A percentile compares a stretch with the other conserved stretches of the same genome.
Conservation (phyloP, 1,140 invertebrate species). For the Battus philenor region DNA sequence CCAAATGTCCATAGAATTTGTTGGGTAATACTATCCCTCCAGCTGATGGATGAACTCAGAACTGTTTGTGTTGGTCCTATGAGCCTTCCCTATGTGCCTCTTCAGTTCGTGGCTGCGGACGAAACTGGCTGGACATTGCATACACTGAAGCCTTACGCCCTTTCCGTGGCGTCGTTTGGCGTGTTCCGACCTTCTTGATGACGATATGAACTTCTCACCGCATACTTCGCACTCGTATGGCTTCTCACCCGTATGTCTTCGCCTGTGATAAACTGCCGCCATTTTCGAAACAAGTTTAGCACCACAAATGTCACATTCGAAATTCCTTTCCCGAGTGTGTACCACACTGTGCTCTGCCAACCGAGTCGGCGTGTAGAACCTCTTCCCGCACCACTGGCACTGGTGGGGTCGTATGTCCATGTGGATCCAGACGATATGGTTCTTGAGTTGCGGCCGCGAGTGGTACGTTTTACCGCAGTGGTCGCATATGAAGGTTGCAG, state of each 20-base stretch:
- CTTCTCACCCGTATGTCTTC: constrained; percentile 84
- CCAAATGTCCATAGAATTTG: too few species aligned
- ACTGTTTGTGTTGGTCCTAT: constrained; percentile 23
- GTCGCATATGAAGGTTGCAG: constrained; percentile 60
- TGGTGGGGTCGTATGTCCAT: constrained; percentile 67
- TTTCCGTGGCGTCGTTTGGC: constrained; percentile 60
- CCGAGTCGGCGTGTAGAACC: constrained; percentile 66
- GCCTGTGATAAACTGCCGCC: constrained; percentile 63
- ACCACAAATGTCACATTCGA: constrained; percentile 70
- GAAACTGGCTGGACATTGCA: constrained; percentile 41
- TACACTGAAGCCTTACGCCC: constrained; percentile 40
- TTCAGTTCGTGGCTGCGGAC: constrained; percentile 47
- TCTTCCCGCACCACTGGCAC: constrained; percentile 66
- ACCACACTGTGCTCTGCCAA: constrained; percentile 67
- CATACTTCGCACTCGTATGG: constrained; percentile 85
- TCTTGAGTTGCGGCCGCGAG: constrained; percentile 62
- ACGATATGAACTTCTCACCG: constrained; percentile 75
- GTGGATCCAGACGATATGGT: constrained; percentile 71
- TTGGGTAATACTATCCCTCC: too few species aligned
- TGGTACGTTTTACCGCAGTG: constrained; percentile 61
- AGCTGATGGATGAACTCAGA: too few species aligned
- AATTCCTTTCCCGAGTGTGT: constrained; percentile 65
- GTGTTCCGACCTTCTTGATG: constrained; percentile 59
- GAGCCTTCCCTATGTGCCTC: constrained; percentile 49
- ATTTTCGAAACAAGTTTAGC: constrained; percentile 63